Evolutionary conservation across 2,888 invertebrate species (phyloP), one percentile per base, ranked within the genome.

Genomic region (Dolichopus griseipennis): DNA sequence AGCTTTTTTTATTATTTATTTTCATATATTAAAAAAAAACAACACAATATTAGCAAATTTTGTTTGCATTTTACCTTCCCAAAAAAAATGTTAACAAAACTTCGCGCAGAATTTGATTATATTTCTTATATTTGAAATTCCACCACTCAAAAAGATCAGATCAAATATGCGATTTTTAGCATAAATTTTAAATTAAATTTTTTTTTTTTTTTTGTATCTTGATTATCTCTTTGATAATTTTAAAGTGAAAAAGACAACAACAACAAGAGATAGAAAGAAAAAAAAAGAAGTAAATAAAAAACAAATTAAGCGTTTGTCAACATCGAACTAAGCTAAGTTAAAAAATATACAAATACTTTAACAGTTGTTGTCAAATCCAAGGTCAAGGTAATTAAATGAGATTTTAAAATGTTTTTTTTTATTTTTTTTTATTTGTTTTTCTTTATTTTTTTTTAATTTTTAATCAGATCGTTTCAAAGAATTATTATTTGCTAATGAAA

Each of bases 11-110:
- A 5, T 41, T 41, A 15, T 41, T 41, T 41, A 5, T 27, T 27
- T 27, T 27, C 5, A 27, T 4, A 27, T 4, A 27, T 27, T 27
- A 7, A 27, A 27, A 27, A 27, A 27, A 27, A 27, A 27, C 27
- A 27, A 27, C 27, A 27, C 27, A 52, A 52, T 15, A 18, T 15
- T 52, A 12, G 41, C 8, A 4, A 41, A 52, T 52, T 34, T 52
- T 52, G 52, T 52, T 52, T 52, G 52, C 52, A 52, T 52, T 52
- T 52, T 52, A 52, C 52, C 52, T 52, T 52, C 52, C 52, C 52
- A 52, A 37, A 10, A 52, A 37, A 10, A 10, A 37, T 37, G 4
- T 37, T 37, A 34, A 37, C 8, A 10, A 10, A n/a, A 10, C 12
- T 8, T 37, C 12, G 37, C 12, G 37, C 12, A 37, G 12, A 12